These are phyloP conservation scores for Acomys russatus DNA, from an alignment of 2,797 vertebrate species.

Conservation along the genomic window DNA sequence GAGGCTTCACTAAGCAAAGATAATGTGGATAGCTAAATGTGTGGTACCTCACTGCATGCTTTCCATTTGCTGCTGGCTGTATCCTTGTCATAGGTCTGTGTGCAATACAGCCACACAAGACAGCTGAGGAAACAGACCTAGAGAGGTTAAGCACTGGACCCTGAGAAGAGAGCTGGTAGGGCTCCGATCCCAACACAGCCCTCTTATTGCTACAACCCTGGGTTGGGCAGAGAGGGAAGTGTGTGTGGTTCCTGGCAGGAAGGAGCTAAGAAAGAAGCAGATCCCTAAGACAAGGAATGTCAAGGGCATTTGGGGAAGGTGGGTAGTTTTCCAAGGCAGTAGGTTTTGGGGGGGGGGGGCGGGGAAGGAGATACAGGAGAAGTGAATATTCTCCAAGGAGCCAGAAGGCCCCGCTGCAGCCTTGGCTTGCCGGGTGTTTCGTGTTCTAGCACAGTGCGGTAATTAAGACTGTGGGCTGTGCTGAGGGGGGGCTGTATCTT, in stretches of 20 bases:
- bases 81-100: neutral
- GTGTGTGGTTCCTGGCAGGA: neutral
- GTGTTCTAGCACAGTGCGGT: rapidly evolving
- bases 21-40: neutral
- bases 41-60: neutral
- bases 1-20: neutral
- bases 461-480: constrained; percentile 30
- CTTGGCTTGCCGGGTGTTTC: neutral
- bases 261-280: neutral
- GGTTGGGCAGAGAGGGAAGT: neutral
- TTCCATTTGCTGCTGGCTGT: neutral
- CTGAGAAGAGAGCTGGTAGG: neutral
- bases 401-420: neutral
- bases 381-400: neutral
- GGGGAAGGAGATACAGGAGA: neutral
- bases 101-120: neutral
- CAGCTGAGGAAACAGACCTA: neutral
- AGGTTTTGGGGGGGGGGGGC: neutral
- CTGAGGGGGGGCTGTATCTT: neutral
- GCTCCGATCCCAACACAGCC: neutral
- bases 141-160: neutral
- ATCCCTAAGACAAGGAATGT: neutral
- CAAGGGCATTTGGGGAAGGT: neutral
- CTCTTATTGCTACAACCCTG: neutral
- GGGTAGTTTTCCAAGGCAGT: neutral